Evolutionary conservation across 2,113 vertebrate genomes (phyloP).

Genomic region (Pelobates fuscus): DNA sequence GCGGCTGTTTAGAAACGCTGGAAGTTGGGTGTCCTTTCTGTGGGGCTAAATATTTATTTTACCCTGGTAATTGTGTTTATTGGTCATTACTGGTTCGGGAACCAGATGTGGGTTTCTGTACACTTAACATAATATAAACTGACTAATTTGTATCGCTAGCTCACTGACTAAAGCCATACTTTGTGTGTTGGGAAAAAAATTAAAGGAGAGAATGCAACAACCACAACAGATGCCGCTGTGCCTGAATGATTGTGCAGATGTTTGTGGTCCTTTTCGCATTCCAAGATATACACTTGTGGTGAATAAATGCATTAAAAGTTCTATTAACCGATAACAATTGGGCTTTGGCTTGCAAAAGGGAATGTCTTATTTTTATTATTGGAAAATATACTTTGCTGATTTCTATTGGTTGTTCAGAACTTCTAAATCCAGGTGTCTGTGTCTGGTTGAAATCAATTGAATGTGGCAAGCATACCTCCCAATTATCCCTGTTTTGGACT

Average conservation of each 20-base stretch:
- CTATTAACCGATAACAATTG: no score
- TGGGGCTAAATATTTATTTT: slow-evolving; percentile 55
- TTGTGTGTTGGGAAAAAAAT: background rate
- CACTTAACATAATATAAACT: background rate
- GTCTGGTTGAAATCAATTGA: no score
- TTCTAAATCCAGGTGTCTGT: no score
- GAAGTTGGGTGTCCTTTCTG: slow-evolving; percentile 52
- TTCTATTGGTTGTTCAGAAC: no score
- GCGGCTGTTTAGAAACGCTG: slow-evolving; percentile 59
- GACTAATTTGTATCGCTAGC: background rate
- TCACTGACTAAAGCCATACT: background rate
- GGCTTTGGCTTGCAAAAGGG: no score
- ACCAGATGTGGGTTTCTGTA: slow-evolving; percentile 8
- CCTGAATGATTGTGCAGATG: background rate
- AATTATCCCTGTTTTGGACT: no score
- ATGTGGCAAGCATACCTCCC: no score
- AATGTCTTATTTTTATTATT: no score
- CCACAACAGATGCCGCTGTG: background rate
- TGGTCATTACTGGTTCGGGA: slow-evolving; percentile 52
- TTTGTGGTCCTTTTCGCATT: background rate
- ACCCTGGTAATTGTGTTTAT: slow-evolving; percentile 59
- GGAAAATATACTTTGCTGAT: no score
- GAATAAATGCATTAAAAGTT: no score
- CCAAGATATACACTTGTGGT: background rate
- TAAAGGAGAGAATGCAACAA: background rate